These are phyloP conservation scores for Ametastegia equiseti DNA, from an alignment of 2,888 invertebrate species.

Conservation along the genomic window DNA sequence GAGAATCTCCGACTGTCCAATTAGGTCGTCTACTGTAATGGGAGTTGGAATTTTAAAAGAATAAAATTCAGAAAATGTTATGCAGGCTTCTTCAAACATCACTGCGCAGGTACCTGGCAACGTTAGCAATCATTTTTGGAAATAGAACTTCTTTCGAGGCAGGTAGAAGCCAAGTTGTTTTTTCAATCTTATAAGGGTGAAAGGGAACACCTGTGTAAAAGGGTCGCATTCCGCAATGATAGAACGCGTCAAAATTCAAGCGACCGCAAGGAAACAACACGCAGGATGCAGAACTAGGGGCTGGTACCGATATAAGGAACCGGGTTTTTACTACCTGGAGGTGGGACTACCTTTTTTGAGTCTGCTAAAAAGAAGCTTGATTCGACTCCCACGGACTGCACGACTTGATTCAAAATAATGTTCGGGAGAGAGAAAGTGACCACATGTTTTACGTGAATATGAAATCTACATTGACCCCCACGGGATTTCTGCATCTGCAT, in stretches of 20 bases:
- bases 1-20: too few species aligned
- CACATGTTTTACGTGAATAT: background rate
- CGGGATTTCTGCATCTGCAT: too few species aligned
- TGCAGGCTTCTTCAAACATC: too few species aligned
- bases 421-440: too few species aligned
- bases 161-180: background rate
- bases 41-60: too few species aligned
- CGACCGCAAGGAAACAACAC: background rate
- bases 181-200: background rate
- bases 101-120: too few species aligned
- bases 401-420: background rate
- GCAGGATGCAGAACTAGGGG: background rate
- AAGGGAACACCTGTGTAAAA: slow-evolving; percentile 1
- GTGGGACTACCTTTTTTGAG: background rate
- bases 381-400: background rate
- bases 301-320: background rate
- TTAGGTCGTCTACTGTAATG: too few species aligned
- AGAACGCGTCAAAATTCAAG: background rate
- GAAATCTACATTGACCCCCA: too few species aligned
- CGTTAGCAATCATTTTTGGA: too few species aligned
- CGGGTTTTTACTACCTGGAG: background rate
- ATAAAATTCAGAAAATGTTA: too few species aligned
- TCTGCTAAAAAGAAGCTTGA: background rate
- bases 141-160: background rate
- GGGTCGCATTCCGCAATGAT: background rate